Evolutionary conservation across 1,140 invertebrate species (phyloP), one percentile per base, ranked within the genome.

Genomic region (Venustaconcha ellipsiformis): DNA sequence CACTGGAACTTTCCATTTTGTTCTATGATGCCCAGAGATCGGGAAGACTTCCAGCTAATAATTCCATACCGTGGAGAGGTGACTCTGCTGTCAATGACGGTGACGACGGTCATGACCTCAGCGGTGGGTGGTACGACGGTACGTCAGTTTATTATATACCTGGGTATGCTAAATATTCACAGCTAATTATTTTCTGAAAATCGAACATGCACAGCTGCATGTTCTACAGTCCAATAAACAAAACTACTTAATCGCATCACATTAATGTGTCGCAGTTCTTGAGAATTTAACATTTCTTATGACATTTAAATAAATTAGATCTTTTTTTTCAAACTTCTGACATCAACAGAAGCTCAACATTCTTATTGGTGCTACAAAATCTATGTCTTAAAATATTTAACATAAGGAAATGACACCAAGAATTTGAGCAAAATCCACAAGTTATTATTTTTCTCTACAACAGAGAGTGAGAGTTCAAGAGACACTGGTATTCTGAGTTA

Each of bases 71-170:
- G 5, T 94, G 93, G 92, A 88, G 93, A 74, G 88, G 89, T 0
- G 92, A 94, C 86, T 93, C 93, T 0, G 92, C 91, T 11, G 82
- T 93, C 14, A 76, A 89, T 17, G 93, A 94, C 84, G 91, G 91
- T 11, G 79, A 86, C 11, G 88, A 91, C 57, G 92, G 92, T 6
- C 91, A 92, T 83, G 93, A 94, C 82, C 85, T 94, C 14, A 92
- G 90, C 17, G 93, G 93, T 63, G 93, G 93, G 65, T 94, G 93
- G 87, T 94, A 94, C 82, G 93, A 94, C 81, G 93, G 93, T 93
- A 86, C 87, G 84, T 60, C 37, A 48, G 37, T 48, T 48, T 11
- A 20, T 6, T 55, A 18, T 37, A 57, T 55, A 15, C 12, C 37
- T 57, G 14, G 23, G 58, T 59, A 30, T 17, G 11, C 6, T 14